Base-by-base conservation (phyloP, 2,113 vertebrate genomes). In the Pseudolaguvia tuberculata region DNA sequence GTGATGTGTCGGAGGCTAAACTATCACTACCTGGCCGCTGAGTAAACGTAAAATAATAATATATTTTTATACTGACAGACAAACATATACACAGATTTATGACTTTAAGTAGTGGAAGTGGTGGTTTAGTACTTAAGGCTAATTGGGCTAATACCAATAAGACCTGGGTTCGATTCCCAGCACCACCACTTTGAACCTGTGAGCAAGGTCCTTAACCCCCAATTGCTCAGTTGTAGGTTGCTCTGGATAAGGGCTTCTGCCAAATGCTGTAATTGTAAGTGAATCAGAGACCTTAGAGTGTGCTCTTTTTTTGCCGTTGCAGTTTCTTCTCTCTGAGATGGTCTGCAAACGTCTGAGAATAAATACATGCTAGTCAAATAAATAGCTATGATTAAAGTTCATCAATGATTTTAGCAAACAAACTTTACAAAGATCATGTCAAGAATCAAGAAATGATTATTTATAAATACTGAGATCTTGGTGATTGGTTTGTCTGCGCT, bases 271-370 rank as follows among this genome's bases (percentile, higher is more conserved):
- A n/a, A n/a, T n/a, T n/a, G n/a, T n/a, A n/a, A n/a, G n/a, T n/a
- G n/a, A n/a, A 53, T n/a, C 5, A 4, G 55, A 39, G 20, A 69
- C 35, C 23, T 48, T 12, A 53, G 75, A 53, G 27, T 47, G 48
- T 12, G 31, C 29, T 50, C n/a, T 61, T 35, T 55, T 67, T 20
- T 55, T 53, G 17, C 21, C 39, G 7, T 27, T 12, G 4, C 23
- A 25, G 25, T 76, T 73, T 35, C 23, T 23, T 18, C 23, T 75
- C 42, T 79, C 73, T 17, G 76, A 72, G 50, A 75, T 76, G 25
- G 73, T 62, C 66, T 72, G 65, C 56, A 77, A 29, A 18, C n/a
- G 20, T 23, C 71, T 77, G 25, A 17, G 21, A 2, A 50, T 17
- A 27, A 42, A 17, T 11, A 65, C 21, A 45, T 14, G 7, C 42